phyloP scores from a whole-genome alignment of 2,113 vertebrate species.

The Pelecanoides urinatrix region DNA sequence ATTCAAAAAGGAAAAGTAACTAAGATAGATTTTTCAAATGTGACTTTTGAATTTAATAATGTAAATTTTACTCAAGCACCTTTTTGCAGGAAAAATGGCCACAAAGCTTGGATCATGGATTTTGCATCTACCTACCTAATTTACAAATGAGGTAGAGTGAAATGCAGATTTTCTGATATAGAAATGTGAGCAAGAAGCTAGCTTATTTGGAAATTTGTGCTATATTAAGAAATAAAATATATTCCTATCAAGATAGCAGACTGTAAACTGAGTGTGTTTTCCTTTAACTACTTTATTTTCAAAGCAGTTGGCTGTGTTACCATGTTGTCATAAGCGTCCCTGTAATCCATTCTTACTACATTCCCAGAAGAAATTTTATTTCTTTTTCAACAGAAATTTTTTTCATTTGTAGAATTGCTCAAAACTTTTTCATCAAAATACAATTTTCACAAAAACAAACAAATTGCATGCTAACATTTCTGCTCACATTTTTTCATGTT shows the following conservation, averaged over 20 bases:
- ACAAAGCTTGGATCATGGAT: background rate
- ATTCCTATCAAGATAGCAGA: background rate
- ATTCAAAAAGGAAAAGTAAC: background rate
- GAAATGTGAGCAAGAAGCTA: background rate
- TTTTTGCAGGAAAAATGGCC: background rate
- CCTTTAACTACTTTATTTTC: background rate
- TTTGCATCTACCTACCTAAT: background rate
- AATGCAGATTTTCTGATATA: background rate
- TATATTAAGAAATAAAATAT: background rate
- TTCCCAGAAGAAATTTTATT: background rate
- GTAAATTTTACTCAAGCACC: background rate
- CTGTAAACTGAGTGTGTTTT: background rate
- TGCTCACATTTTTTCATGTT: accelerated
- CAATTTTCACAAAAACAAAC: background rate
- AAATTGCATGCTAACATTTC: background rate
- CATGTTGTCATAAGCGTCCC: background rate
- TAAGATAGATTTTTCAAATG: background rate
- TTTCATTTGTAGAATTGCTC: background rate
- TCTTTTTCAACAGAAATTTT: background rate
- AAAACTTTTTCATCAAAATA: background rate
- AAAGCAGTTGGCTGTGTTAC: background rate
- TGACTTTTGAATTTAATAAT: background rate
- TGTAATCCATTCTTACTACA: background rate
- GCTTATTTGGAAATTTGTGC: background rate
- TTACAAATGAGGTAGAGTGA: background rate